Evolutionary conservation across 2,113 vertebrate genomes (phyloP), one percentile per base, ranked within the genome.

Genomic region (Coptodon rendalli): DNA sequence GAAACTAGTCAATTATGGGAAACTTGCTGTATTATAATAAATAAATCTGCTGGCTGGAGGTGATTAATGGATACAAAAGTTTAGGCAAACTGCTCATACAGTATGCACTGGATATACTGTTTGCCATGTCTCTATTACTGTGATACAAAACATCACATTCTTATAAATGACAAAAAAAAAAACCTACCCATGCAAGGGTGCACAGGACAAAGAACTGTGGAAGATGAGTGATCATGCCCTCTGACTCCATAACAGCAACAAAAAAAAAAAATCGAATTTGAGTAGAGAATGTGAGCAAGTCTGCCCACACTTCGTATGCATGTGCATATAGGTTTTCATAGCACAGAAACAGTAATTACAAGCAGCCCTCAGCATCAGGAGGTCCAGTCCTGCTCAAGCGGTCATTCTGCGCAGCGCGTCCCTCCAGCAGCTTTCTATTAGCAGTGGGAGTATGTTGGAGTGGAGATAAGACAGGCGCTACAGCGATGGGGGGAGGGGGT

Each of bases 341-440:
- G 88, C 85, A 54, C 61, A 80, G 43, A 95, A 96, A 92, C 93
- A 93, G 96, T 97, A 97, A 97, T 97, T 97, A 96, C 96, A 95
- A 94, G 92, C 93, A 90, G 89, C 92, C 88, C 86, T 92, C 57
- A 89, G 96, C 95, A 96, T 96, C 89, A 82, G 91, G 91, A 93
- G 93, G 93, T 89, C 86, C 52, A 91, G 93, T 91, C 80, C 90
- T 45, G 52, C 93, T 97, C 92, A 29, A 95, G 97, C 96, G 95
- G 96, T 80, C 95, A 98, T 98, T 98, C 97, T 91, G 95, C 93
- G 92, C 96, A 83, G 96, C 93, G 93, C 66, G 80, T 95, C 94
- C 91, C 91, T 93, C 95, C 94, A 93, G 96, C 95, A 96, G 96
- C 96, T 97, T 97, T 97, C 96, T 97, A 98, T 98, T 98, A 98